Evolutionary conservation across 2,888 invertebrate species (phyloP), one percentile per base, ranked within the genome.

Genomic region (Sceliomorpha sp.): DNA sequence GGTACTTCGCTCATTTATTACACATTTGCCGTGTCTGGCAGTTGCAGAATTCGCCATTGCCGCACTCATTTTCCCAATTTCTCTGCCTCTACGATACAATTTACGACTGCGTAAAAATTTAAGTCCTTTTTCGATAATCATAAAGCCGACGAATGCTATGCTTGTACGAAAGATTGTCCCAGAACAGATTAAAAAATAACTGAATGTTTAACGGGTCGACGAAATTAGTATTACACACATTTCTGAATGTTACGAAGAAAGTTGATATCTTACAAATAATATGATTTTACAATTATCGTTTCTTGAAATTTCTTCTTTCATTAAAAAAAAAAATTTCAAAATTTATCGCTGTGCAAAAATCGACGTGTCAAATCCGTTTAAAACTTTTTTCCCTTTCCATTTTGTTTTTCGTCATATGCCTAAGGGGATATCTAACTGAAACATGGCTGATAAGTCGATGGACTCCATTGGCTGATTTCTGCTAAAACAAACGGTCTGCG

Each of bases 1-100:
- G 64, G 64, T 47, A 59, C 64, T 70, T 66, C 15, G 40, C 34
- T 66, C 60, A 56, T 70, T 70, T 64, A 66, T 70, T 66, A 60
- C 64, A 51, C 45, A 64, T 66, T 66, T 17, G 37, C 34, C 47
- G 40, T 15, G 50, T 50, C 45, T 34, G 40, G 39, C 59, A 70
- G 45, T 60, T 31, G 56, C 59, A 51, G 59, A 51, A 70, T 70
- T 40, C 50, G 34, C 64, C 64, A 60, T 70, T 56, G 50, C 50
- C 36, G 55, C 44, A 42, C 50, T 60, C 58, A 56, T 70, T 70
- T 60, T 40, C 64, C 70, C 63, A 60, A 70, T 70, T 70, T 64
- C 55, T 48, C 55, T 55, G 53, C 53, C 53, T 58, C 44, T 24
- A 48, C 59, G 40, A 59, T 56, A 64, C 60, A 59, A 70, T 70